These are phyloP conservation scores for Prunella fulvescens DNA, from an alignment of 2,113 vertebrate species.

Conservation along the genomic window DNA sequence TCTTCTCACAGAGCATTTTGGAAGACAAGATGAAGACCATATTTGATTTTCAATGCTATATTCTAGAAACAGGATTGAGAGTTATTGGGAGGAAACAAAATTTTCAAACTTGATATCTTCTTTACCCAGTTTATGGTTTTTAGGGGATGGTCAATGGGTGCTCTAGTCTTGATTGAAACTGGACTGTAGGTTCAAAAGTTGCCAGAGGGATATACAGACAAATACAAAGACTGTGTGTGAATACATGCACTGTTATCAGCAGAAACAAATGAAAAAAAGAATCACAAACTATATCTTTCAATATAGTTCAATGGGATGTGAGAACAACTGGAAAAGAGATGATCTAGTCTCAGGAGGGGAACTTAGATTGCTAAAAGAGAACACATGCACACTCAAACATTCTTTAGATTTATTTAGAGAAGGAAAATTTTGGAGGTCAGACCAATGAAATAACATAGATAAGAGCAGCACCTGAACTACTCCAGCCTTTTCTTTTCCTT, in stretches of 20 bases:
- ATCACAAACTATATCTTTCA: background rate
- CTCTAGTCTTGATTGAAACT: background rate
- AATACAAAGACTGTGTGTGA: background rate
- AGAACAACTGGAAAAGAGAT: background rate
- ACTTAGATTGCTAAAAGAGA: background rate
- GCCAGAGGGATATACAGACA: background rate
- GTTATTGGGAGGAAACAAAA: background rate
- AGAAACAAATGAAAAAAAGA: background rate
- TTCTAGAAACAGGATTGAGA: background rate
- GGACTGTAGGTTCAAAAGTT: background rate
- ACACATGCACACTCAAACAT: background rate
- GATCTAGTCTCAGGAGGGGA: background rate
- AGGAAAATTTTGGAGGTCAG: background rate
- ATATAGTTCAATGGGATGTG: background rate
- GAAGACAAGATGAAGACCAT: background rate
- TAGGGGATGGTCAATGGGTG: background rate
- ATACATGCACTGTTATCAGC: background rate
- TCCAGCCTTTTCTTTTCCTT: background rate
- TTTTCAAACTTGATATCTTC: background rate
- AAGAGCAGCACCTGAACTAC: background rate
- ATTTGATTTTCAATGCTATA: background rate
- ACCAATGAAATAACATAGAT: background rate
- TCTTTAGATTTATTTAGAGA: background rate
- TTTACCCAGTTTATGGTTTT: background rate
- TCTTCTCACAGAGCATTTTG: background rate